A percentile compares a stretch with the other conserved stretches of the same genome.
These are phyloP conservation scores for Denticeps clupeoides DNA, from an alignment of 2,797 vertebrate species.

Conservation along the genomic window DNA sequence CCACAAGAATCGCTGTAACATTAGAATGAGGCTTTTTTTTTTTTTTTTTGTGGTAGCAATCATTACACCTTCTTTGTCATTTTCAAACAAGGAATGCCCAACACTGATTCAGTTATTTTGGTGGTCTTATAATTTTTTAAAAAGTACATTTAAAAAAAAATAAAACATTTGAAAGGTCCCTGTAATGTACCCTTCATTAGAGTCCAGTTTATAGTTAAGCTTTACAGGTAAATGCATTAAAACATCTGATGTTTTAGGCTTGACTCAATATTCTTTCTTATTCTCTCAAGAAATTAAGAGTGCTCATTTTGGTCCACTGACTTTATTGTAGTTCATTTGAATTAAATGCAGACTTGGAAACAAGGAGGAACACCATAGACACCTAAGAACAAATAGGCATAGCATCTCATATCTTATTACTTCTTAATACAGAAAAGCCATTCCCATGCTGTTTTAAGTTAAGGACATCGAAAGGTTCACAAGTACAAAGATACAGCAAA, in stretches of 20 bases:
- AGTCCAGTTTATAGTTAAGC: constrained; percentile 16
- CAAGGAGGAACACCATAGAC: constrained; percentile 22
- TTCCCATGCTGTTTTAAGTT: constrained; percentile 67
- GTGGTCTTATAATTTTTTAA: too few species aligned
- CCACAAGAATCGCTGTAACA: too few species aligned
- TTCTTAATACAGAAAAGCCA: constrained; percentile 33
- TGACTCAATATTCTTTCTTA: too few species aligned
- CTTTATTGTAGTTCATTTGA: constrained; percentile 48
- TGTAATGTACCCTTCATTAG: constrained; percentile 8
- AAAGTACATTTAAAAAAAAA: too few species aligned
- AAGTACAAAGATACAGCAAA: constrained; percentile 30
- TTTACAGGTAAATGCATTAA: too few species aligned
- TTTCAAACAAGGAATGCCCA: too few species aligned
- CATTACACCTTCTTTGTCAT: too few species aligned
- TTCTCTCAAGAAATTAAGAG: not conserved
- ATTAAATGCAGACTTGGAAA: constrained; percentile 70
- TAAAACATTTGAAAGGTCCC: too few species aligned
- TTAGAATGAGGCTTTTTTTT: too few species aligned
- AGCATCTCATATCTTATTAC: constrained; percentile 7
- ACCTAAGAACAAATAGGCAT: constrained; percentile 8
- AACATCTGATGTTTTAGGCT: not conserved
- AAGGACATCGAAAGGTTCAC: constrained; percentile 56
- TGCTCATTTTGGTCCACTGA: constrained; percentile 47
- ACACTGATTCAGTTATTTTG: too few species aligned
- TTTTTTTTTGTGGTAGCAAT: too few species aligned